phyloP scores from a whole-genome alignment of 37 sponge, comb jelly and placozoan species.

The Haliclona indistincta region DNA sequence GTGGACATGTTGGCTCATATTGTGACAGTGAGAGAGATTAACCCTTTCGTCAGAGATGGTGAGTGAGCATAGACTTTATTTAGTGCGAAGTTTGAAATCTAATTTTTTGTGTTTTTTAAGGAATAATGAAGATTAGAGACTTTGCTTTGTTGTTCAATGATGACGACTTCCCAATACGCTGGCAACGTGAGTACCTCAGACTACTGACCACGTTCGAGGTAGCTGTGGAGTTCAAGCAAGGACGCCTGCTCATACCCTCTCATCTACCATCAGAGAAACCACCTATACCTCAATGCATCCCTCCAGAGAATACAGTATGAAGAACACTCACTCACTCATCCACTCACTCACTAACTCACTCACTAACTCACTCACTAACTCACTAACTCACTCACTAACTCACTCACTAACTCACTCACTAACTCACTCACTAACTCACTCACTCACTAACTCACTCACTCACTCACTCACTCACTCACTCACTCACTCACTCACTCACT shows the following conservation, averaged over 20 bases:
- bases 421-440: not conserved
- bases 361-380: not conserved
- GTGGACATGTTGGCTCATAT: conserved; percentile 84
- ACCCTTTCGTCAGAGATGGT: conserved; percentile 76
- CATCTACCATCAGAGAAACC: conserved; percentile 54
- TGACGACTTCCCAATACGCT: conserved; percentile 81
- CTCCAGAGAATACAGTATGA: conserved; percentile 18
- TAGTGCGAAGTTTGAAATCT: not conserved
- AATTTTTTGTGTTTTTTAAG: conserved; percentile 12
- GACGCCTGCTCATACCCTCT: conserved; percentile 78
- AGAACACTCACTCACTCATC: not conserved
- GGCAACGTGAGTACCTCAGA: conserved; percentile 79
- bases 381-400: not conserved
- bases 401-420: not conserved
- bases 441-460: not conserved
- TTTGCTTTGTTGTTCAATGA: conserved; percentile 71
- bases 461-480: not conserved
- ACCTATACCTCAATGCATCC: conserved; percentile 16
- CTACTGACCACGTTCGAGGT: conserved; percentile 89
- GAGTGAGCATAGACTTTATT: not conserved
- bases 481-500: not conserved
- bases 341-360: not conserved
- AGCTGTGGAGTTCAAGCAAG: conserved; percentile 71
- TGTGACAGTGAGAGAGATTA: conserved; percentile 75
- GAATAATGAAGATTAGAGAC: conserved; percentile 70